Evolutionary conservation across 2,113 vertebrate genomes (phyloP).

Genomic region (Suricata suricatta): DNA sequence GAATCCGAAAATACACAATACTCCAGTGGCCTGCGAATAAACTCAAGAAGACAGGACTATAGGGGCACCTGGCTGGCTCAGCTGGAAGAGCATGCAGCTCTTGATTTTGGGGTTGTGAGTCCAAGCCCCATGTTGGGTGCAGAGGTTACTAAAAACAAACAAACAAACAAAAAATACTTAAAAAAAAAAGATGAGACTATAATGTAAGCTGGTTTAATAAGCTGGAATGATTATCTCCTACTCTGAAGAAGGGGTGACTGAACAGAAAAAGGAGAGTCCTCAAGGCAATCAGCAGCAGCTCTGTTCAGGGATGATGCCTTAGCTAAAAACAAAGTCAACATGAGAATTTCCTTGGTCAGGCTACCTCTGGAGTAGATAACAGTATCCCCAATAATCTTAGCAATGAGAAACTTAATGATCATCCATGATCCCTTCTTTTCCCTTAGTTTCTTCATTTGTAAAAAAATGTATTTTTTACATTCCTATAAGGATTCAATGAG

Average conservation of each 20-base stretch:
- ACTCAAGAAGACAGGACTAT: background rate
- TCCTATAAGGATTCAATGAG: constrained; percentile 18
- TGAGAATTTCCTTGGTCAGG: background rate
- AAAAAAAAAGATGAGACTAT: background rate
- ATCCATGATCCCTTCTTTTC: background rate
- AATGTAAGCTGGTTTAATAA: background rate
- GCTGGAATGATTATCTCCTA: background rate
- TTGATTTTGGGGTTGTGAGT: background rate
- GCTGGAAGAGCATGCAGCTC: background rate
- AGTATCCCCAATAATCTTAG: background rate
- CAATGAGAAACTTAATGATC: constrained; percentile 41
- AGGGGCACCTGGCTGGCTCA: background rate
- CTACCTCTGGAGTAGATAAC: background rate
- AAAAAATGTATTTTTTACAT: background rate
- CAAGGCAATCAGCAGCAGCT: background rate
- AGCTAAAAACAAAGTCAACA: background rate
- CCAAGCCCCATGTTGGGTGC: background rate
- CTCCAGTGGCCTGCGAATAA: background rate
- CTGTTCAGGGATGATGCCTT: background rate
- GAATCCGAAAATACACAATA: constrained; percentile 14
- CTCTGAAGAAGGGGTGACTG: background rate
- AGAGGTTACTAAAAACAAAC: background rate
- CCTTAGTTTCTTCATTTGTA: background rate
- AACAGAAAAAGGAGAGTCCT: constrained; percentile 22
- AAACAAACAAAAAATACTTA: background rate